Evolutionary conservation across 2,797 vertebrate genomes (phyloP), one percentile per base, ranked within the genome.

Genomic region (Muscicapa striata): DNA sequence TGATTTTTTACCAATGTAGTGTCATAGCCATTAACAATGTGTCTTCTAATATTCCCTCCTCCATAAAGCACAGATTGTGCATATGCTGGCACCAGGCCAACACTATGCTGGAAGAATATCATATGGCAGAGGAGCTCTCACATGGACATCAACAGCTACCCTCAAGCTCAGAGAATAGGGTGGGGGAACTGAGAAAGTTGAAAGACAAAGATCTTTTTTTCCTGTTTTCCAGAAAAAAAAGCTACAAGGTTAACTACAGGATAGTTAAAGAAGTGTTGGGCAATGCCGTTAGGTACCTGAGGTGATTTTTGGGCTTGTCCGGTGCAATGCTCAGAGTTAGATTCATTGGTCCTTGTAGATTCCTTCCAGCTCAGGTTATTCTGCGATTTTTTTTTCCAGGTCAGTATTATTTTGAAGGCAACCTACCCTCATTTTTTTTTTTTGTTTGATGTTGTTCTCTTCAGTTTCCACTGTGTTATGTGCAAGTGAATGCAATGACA

Each of bases 111-210:
- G 19, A 57, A 52, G 19, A 58, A 32, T 11, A 59, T 15, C 9
- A 8, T 5, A 18, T 2, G 20, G 6, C 58, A 72, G 43, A 43
- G 36, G 22, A 54, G 19, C 6, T 75, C 17, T 36, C 23, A 46
- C 0, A 1, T 16, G 23, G 29, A 11, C 23, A n/a, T 16, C 26
- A 30, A 11, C 0, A 30, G 26, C 41, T 48, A 16, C 17, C 17
- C 30, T 13, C 22, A 36, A 36, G 1, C 19, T 73, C 64, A 48
- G 30, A 54, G 19, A 17, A 46, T 14, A 52, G 8, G 0, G 0
- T 46, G 51, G 8, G 17, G 15, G 4, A 80, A 38, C 51, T 9
- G 8, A 51, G 19, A 36, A 48, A 40, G 5, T 3, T 36, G 26
- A 68, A 91, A 76, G 23, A n/a, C 3, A 54, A 84, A 73, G 17